phyloP scores from a whole-genome alignment of 1,140 invertebrate species.

The Drosophila repleta region DNA sequence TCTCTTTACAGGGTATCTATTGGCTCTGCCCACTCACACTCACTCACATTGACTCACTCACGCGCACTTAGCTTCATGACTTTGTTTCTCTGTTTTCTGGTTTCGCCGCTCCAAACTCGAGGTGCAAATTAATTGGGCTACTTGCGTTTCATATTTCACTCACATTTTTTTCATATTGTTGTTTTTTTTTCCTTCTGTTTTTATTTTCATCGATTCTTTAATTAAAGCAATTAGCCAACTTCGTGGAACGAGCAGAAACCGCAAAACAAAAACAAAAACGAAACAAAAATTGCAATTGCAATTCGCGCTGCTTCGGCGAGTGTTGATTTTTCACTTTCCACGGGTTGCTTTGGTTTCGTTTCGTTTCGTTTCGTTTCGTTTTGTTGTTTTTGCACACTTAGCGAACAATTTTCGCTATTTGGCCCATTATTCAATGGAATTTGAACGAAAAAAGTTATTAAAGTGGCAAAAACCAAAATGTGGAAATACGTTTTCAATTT shows the following conservation, averaged over 20 bases:
- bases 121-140: slow-evolving; percentile 69
- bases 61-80: background rate
- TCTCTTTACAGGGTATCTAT: slow-evolving; percentile 8
- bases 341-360: slow-evolving; percentile 11
- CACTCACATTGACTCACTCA: too few relatives aligned
- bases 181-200: slow-evolving; percentile 28
- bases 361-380: background rate
- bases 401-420: slow-evolving; percentile 47
- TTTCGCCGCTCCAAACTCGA: slow-evolving; percentile 23
- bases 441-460: slow-evolving; percentile 1
- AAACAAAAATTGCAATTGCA: slow-evolving; percentile 24
- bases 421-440: slow-evolving; percentile 37
- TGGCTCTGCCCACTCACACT: background rate
- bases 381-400: slow-evolving; percentile 21
- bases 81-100: slow-evolving; percentile 13
- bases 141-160: slow-evolving; percentile 35
- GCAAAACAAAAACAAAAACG: background rate
- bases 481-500: slow-evolving; percentile 5
- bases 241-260: slow-evolving; percentile 39
- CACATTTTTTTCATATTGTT: slow-evolving; percentile 10
- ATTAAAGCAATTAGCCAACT: slow-evolving; percentile 72
- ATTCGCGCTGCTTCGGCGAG: slow-evolving; percentile 22
- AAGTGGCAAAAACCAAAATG: background rate
- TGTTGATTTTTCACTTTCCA: slow-evolving; percentile 49
- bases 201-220: slow-evolving; percentile 60